These are phyloP conservation scores for Hepsetus odoe DNA, from an alignment of 2,113 vertebrate genomes.

Conservation along the genomic window DNA sequence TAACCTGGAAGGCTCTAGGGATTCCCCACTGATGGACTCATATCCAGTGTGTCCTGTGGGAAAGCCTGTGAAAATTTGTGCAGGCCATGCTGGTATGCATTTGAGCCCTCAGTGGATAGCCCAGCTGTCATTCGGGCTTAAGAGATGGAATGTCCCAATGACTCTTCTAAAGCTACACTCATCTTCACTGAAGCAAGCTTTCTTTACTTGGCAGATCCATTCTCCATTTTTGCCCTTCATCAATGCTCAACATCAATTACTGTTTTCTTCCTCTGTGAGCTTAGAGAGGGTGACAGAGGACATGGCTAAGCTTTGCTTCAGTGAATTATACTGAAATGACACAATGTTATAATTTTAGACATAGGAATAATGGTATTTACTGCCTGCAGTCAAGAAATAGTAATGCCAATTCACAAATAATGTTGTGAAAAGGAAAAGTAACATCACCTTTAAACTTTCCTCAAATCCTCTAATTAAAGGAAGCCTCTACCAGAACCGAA, in stretches of 20 bases:
- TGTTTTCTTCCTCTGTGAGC: neutral
- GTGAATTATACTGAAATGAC: neutral
- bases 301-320: neutral
- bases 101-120: neutral
- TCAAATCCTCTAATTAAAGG: neutral
- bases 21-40: neutral
- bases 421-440: no score
- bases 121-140: conserved; percentile 35
- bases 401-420: no score
- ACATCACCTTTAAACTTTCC: neutral
- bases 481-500: neutral
- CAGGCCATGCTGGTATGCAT: conserved; percentile 10
- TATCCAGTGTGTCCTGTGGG: neutral
- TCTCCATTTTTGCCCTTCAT: neutral
- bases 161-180: neutral
- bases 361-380: no score
- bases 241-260: neutral
- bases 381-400: no score
- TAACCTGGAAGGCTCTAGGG: neutral
- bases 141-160: conserved; percentile 5
- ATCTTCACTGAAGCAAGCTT: neutral
- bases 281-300: neutral
- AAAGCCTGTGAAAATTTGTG: neutral
- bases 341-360: neutral
- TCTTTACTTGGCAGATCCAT: neutral